Conservation (phyloP, 2,888 invertebrate genomes). For the Apocheima hispidaria region DNA sequence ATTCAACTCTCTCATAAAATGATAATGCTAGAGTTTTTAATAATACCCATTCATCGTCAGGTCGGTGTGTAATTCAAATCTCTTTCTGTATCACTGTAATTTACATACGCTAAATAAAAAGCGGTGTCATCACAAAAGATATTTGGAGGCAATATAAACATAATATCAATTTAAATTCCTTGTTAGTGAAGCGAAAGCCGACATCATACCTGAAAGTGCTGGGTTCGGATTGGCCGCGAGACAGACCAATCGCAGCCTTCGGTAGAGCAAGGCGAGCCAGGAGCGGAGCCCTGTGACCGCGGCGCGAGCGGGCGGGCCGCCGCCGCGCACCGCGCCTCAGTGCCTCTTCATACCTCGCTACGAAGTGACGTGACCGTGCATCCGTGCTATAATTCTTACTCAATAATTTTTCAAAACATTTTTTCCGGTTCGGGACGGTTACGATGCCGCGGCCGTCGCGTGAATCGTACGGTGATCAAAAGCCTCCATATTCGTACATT, state of each 20-base stretch:
- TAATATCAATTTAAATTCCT: slow-evolving; percentile 87
- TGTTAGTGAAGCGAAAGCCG: slow-evolving; percentile 86
- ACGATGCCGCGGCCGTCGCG: slow-evolving; percentile 98
- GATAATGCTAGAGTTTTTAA: slow-evolving; percentile 71
- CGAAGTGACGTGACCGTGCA: slow-evolving; percentile 74
- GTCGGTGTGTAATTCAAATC: slow-evolving; percentile 83
- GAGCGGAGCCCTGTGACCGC: slow-evolving; percentile 55
- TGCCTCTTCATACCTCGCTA: slow-evolving; percentile 76
- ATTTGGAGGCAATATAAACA: slow-evolving; percentile 86
- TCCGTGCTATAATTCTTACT: slow-evolving; percentile 59
- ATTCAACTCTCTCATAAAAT: slow-evolving; percentile 64
- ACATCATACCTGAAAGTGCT: slow-evolving; percentile 81
- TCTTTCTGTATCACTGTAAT: slow-evolving; percentile 83
- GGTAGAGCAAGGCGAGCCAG: slow-evolving; percentile 31
- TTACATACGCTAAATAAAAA: slow-evolving; percentile 86
- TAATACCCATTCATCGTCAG: slow-evolving; percentile 77
- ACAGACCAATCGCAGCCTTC: slow-evolving; percentile 62
- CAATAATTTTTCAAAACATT: slow-evolving; percentile 41
- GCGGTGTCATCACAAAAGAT: slow-evolving; percentile 87
- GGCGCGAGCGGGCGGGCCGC: slow-evolving; percentile 61
- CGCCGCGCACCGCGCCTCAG: slow-evolving; percentile 72
- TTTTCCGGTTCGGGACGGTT: slow-evolving; percentile 59
- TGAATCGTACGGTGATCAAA: slow-evolving; percentile 98
- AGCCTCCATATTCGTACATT: slow-evolving; percentile 99
- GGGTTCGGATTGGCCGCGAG: slow-evolving; percentile 62